Conservation (phyloP, 2,113 vertebrate genomes). For the Phainopepla nitens region DNA sequence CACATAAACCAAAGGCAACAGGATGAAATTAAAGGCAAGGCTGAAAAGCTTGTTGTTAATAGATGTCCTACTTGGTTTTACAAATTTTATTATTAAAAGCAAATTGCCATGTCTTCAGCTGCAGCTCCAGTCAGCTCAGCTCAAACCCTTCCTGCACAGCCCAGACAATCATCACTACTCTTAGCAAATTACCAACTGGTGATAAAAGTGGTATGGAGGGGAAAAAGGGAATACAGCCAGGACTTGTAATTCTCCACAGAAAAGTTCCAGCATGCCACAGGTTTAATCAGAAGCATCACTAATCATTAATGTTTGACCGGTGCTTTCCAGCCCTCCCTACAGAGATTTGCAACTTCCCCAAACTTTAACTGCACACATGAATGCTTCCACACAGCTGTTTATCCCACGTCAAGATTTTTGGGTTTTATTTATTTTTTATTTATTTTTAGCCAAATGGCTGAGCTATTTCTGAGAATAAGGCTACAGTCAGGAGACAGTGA, state of each 20-base stretch:
- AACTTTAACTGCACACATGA: background rate
- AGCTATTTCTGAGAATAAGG: background rate
- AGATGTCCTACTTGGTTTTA: background rate
- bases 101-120: background rate
- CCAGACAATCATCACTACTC: background rate
- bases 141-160: background rate
- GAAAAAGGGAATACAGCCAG: background rate
- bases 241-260: background rate
- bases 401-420: background rate
- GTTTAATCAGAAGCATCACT: background rate
- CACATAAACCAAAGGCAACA: background rate
- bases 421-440: background rate
- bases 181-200: background rate
- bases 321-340: background rate
- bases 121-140: background rate
- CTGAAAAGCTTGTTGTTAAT: conserved; percentile 13
- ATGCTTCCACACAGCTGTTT: background rate
- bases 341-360: background rate
- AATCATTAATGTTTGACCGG: background rate
- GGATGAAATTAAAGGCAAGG: background rate
- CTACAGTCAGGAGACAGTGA: background rate
- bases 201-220: background rate
- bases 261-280: background rate
- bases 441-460: background rate
- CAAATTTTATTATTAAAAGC: background rate